Percentiles rank a stretch among this genome's conserved stretches.
Conservation (phyloP, 53 echinoderm and acorn worm genomes). For the Actinopyga echinites region DNA sequence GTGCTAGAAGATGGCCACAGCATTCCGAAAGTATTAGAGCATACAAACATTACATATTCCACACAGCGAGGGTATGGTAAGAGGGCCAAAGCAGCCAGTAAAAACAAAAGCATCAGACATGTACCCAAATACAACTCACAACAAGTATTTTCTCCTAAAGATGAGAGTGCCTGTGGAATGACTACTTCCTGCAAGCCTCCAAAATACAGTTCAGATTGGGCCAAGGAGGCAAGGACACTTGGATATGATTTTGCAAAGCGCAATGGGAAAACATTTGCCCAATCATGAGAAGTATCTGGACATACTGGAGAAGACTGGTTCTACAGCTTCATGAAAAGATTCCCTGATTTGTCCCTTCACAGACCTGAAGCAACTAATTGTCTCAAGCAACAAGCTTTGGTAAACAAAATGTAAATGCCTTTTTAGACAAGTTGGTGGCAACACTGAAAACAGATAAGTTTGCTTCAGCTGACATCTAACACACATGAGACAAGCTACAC, state of each 20-base stretch:
- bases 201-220: background rate
- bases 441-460: background rate
- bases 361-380: background rate
- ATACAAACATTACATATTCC: background rate
- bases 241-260: background rate
- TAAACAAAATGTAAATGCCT: background rate
- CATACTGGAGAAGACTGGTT: background rate
- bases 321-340: background rate
- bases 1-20: constrained; percentile 15
- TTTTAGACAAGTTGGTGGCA: background rate
- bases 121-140: too few relatives aligned
- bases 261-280: background rate
- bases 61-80: constrained; percentile 32
- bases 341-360: background rate
- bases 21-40: constrained; percentile 25
- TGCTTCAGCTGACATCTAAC: background rate
- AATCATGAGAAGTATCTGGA: background rate
- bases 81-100: constrained; percentile 22
- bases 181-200: constrained; percentile 13
- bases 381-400: background rate
- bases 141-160: too few relatives aligned
- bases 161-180: background rate
- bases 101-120: too few relatives aligned
- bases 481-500: background rate
- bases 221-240: background rate